phyloP scores from a whole-genome alignment of 2,113 vertebrate species.

The Echinops telfairi region DNA sequence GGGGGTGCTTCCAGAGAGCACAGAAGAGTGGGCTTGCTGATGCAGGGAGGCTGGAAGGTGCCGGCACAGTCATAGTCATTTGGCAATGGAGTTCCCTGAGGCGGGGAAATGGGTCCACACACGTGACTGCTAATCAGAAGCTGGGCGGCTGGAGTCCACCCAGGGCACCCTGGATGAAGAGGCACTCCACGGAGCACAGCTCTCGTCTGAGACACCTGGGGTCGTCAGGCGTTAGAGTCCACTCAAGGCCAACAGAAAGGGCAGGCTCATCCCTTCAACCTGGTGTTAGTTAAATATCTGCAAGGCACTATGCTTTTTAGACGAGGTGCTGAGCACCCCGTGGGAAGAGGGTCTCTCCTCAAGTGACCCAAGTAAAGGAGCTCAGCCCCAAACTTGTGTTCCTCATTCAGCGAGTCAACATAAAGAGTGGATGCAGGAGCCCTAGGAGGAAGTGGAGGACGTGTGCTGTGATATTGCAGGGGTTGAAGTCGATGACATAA shows the following conservation, averaged over 20 bases:
- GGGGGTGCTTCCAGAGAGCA: neutral
- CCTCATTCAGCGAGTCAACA: neutral
- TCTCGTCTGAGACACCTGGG: neutral
- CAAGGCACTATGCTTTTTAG: neutral
- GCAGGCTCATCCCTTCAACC: neutral
- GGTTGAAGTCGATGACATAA: too few relatives aligned
- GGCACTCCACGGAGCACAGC: neutral
- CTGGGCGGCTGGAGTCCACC: neutral
- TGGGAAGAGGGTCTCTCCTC: neutral
- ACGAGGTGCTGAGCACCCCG: neutral
- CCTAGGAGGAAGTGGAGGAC: too few relatives aligned
- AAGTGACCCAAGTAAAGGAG: neutral
- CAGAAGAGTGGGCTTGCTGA: neutral
- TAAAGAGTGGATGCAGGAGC: too few relatives aligned
- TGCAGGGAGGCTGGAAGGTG: neutral
- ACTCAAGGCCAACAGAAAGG: neutral
- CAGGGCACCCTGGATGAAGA: neutral
- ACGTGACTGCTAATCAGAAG: neutral
- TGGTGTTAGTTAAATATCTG: conserved; percentile 29
- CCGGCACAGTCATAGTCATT: neutral
- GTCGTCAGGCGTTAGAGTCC: neutral
- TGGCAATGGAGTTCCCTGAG: neutral
- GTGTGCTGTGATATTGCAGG: too few relatives aligned
- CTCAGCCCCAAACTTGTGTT: neutral
- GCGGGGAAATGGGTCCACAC: neutral